Base-by-base conservation (phyloP, 1,140 invertebrate species). In the Daktulosphaira vitifoliae region DNA sequence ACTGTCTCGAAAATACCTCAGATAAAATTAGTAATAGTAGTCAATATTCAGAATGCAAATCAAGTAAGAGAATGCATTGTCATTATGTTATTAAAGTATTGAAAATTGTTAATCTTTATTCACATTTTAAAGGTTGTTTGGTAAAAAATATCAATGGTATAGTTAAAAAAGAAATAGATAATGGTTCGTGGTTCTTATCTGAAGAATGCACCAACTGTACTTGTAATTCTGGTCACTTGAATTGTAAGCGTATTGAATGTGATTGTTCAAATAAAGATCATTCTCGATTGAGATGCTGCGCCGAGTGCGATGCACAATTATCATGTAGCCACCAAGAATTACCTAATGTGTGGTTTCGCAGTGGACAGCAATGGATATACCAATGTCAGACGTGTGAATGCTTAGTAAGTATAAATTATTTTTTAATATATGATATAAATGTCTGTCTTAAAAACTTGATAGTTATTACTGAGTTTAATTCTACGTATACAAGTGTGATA, bases 351-450 rank as follows among this genome's bases (percentile, higher is more conserved):
- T 78, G 82, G 68, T 86, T 88, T 72, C 80, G 82, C 70, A 88
- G 85, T 73, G 89, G 89, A 33, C 87, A 92, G 74, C 80, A 81
- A 70, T 93, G 90, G 90, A 84, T 89, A 65, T 90, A 90, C 76
- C 85, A 91, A 73, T 93, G 90, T 76, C 87, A 91, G 78, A 89
- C 86, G 65, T 93, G 90, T 79, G 89, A 92, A 78, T 93, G 90
- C 78, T 77, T 90, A 74, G 86, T 89, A 75, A 79, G 80, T 74
- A 16, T 18, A 48, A 46, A 48, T 37, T n/a, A 15, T 15, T 15
- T 42, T 37, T 37, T 37, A 37, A 37, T 7, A 37, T 37, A 37
- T 13, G 33, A 37, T 37, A 7, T n/a, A n/a, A n/a, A n/a, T n/a
- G n/a, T n/a, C n/a, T n/a, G n/a, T n/a, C n/a, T n/a, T n/a, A n/a